Base-by-base conservation (phyloP, 2,113 vertebrate genomes). In the Catagonus wagneri region DNA sequence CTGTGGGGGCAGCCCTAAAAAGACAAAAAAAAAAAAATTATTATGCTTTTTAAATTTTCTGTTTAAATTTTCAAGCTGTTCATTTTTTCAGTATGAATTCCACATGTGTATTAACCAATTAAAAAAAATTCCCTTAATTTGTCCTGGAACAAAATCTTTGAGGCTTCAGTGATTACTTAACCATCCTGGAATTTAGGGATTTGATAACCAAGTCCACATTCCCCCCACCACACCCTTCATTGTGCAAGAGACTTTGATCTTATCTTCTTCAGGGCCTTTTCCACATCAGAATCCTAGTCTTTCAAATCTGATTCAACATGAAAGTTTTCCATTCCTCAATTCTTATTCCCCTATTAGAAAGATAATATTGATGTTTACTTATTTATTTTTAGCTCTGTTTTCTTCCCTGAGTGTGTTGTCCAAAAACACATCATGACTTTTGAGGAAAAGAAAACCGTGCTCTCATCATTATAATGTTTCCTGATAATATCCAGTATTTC, bases 251-350 rank as follows among this genome's bases (percentile, higher is more conserved):
- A 69, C 10, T 86, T 83, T 87, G 93, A 94, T 80, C 54, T 36
- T 93, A 50, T 39, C 92, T 71, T 75, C 32, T 95, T 61, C 87
- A 66, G 44, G 78, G 50, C 27, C 60, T 92, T 83, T 95, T 92
- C 87, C 87, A 86, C 58, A 20, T 29, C 15, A 61, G 60, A 91
- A 76, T 86, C 68, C 20, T 75, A 52, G 19, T 71, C 80, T 90
- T 93, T 63, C 65, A 60, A 83, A 60, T 81, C 19, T 56, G 13
- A 58, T 50, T 69, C 91, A 68, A 60, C 8, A 2, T 85, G 58
- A n/a, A 81, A 83, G 50, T 32, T 95, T 90, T 88, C 58, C 16
- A 72, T 90, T 56, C 44, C 34, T 34, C 75, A 29, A 56, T 58
- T 94, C 87, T 88, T 32, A 83, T 71, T 96, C 72, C 3, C n/a